Base-by-base conservation (phyloP, 2,888 invertebrate genomes). In the Mythimna vitellina region DNA sequence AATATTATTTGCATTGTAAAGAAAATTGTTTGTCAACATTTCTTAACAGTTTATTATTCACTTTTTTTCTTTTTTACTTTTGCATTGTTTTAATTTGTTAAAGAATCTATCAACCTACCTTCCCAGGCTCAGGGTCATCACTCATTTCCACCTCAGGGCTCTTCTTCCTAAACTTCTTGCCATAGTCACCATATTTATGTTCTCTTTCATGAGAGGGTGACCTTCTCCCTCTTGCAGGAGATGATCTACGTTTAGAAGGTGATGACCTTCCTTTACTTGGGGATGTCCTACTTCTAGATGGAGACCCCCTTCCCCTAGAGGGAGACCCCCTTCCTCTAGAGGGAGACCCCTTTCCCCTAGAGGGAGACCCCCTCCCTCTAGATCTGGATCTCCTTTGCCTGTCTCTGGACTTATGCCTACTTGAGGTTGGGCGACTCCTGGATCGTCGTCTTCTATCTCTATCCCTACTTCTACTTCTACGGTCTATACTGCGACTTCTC, bases 51-150 rank as follows among this genome's bases (percentile, higher is more conserved):
- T 49, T 38, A 12, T 38, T 1, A 38, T 3, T 57, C 7, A 20
- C 1, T 57, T 29, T 17, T 1, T 3, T 32, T 46, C 9, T 64
- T 14, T 22, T 6, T 46, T 46, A 49, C 7, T 49, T 49, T 49
- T n/a, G 2, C 7, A 20, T 20, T 46, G 20, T 46, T 46, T 20
- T 20, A 6, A 46, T 49, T 49, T 8, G 3, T n/a, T 51, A 9
- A 9, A 51, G 20, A 20, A 46, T 2, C 42, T n/a, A n/a, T n/a
- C n/a, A n/a, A 87, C 87, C 89, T 91, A 97, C 97, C 89, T 98
- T 98, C 0, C 98, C 98, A 6, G 98, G 96, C 83, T 98, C 97
- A 0, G 98, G 98, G 88, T 98, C 98, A 88, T 98, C 97, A 71
- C 97, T 97, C 84, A 98, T 93, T 82, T 96, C 96, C 71, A 95